These are phyloP conservation scores for Silurus aristotelis DNA, from an alignment of 2,797 vertebrate genomes.

Conservation along the genomic window DNA sequence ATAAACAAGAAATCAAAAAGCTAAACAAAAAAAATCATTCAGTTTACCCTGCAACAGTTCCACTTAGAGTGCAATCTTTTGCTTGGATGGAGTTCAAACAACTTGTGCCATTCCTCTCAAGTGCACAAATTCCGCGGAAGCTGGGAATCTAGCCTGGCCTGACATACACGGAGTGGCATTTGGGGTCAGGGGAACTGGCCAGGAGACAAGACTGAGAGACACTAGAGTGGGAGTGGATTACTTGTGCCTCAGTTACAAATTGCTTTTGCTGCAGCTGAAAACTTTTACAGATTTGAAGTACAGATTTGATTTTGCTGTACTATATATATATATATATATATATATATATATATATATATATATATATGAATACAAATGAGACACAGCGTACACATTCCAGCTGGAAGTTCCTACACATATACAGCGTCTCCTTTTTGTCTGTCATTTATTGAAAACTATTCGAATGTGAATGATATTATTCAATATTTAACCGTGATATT, in stretches of 20 bases:
- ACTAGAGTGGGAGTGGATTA: conserved; percentile 50
- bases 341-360: conserved; percentile 27
- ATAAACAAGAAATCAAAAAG: not conserved
- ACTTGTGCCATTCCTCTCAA: conserved; percentile 20
- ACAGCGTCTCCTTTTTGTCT: not conserved
- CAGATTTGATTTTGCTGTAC: conserved; percentile 37
- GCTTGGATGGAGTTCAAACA: conserved; percentile 1
- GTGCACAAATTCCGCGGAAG: conserved; percentile 26
- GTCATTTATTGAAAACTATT: not conserved
- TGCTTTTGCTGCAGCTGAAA: conserved; percentile 27
- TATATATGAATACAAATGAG: conserved; percentile 34
- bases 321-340: conserved; percentile 29
- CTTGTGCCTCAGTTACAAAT: conserved; percentile 42
- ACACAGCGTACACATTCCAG: not conserved
- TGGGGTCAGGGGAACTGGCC: conserved; percentile 41
- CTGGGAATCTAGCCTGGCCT: conserved; percentile 12
- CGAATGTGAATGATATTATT: not conserved
- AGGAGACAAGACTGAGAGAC: conserved; percentile 31
- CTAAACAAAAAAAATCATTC: not conserved
- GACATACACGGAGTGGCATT: conserved; percentile 36
- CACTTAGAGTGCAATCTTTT: conserved; percentile 30
- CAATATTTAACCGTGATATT: not conserved
- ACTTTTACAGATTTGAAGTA: conserved; percentile 20
- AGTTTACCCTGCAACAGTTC: conserved; percentile 20
- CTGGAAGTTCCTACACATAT: not conserved